phyloP scores from a whole-genome alignment of 1,140 invertebrate species.

The Hesperophylax magnus region DNA sequence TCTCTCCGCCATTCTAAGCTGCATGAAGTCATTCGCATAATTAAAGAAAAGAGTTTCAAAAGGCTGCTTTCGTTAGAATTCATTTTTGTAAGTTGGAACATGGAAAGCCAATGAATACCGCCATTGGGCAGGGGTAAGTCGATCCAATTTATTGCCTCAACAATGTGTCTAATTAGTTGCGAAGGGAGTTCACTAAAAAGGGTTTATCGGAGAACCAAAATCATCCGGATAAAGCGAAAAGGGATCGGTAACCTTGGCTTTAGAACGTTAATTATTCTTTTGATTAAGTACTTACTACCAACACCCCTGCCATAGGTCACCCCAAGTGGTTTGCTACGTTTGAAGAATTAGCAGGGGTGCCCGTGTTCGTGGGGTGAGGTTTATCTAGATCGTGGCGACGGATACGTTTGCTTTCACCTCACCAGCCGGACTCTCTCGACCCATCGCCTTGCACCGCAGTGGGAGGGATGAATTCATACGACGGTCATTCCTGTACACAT shows the following conservation, averaged over 20 bases:
- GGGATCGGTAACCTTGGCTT: neutral
- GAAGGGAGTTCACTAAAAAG: constrained; percentile 40
- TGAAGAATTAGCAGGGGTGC: no score
- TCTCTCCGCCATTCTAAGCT: neutral
- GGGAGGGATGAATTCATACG: no score
- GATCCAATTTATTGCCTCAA: constrained; percentile 43
- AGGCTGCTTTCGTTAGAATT: neutral
- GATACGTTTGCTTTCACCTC: no score
- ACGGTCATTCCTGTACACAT: no score
- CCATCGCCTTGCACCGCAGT: no score
- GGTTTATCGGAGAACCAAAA: constrained; percentile 9
- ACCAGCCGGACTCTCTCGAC: no score
- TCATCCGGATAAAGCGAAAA: neutral
- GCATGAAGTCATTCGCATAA: neutral
- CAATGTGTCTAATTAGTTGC: constrained; percentile 47
- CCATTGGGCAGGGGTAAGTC: constrained; percentile 23
- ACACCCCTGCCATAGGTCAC: no score
- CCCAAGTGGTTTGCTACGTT: no score
- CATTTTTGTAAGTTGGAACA: neutral
- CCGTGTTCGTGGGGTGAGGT: no score
- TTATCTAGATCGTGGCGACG: no score
- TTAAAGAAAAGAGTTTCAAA: no score
- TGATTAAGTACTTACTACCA: no score
- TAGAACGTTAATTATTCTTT: neutral
- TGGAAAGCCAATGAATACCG: constrained; percentile 4